A percentile compares a stretch with the other conserved stretches of the same genome.
Conservation (phyloP, 2,113 vertebrate genomes). For the Vulpes vulpes region DNA sequence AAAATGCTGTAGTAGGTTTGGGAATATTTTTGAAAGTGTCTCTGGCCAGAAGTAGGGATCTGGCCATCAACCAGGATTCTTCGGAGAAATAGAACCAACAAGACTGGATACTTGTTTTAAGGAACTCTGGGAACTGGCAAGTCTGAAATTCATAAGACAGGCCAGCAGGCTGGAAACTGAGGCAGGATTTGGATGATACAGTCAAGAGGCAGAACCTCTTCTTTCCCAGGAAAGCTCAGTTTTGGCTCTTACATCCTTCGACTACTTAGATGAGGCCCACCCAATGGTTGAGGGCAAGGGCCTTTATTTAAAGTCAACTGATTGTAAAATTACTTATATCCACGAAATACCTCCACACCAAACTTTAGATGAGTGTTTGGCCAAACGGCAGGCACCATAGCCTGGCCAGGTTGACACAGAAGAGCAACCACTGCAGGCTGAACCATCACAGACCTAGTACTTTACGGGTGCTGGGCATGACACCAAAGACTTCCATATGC, state of each 20-base stretch:
- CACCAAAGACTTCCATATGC: not conserved
- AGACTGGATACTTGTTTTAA: not conserved
- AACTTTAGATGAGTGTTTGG: not conserved
- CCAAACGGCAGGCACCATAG: not conserved
- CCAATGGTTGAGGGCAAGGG: not conserved
- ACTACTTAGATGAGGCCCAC: not conserved
- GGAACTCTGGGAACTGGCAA: not conserved
- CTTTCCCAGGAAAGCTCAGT: not conserved
- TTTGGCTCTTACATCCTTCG: not conserved
- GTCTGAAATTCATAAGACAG: not conserved
- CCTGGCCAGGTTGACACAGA: not conserved
- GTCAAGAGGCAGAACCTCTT: not conserved
- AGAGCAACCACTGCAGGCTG: rapidly evolving
- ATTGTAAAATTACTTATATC: not conserved
- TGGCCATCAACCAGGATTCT: not conserved
- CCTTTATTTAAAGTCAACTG: not conserved
- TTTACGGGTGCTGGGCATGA: rapidly evolving
- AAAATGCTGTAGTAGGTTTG: not conserved
- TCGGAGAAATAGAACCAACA: not conserved
- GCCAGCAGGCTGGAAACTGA: not conserved
- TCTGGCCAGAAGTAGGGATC: not conserved
- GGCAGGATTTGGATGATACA: not conserved
- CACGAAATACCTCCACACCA: not conserved
- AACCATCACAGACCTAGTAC: rapidly evolving
- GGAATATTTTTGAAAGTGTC: not conserved